Evolutionary conservation across 2,888 invertebrate species (phyloP).

Genomic region (Fragum sueziense): DNA sequence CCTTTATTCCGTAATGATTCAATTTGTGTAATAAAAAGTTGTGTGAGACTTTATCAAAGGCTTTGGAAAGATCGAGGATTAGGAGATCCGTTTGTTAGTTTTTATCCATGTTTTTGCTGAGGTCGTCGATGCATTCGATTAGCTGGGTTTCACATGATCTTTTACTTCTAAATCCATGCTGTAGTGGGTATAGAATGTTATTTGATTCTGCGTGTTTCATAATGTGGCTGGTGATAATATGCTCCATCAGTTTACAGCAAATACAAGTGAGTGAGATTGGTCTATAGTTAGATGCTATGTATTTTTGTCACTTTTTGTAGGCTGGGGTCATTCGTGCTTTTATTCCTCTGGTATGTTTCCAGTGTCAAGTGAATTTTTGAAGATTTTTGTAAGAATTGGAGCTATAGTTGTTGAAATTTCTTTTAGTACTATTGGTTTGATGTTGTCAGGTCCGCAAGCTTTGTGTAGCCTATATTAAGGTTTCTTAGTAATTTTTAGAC

Average conservation of each 20-base stretch:
- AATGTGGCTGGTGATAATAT: constrained; percentile 6
- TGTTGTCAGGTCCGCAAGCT: too few relatives aligned
- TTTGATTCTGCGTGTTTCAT: constrained; percentile 18
- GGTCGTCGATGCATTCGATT: too few relatives aligned
- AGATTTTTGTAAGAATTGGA: constrained; percentile 2
- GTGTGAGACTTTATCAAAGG: too few relatives aligned
- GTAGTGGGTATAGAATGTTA: constrained; percentile 16
- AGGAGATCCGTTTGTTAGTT: constrained; percentile 6
- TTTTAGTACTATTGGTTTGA: not conserved
- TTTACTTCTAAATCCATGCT: too few relatives aligned
- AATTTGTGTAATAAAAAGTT: too few relatives aligned
- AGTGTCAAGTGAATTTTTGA: not conserved
- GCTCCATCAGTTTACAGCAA: constrained; percentile 13
- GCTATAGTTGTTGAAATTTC: not conserved
- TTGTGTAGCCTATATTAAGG: not conserved
- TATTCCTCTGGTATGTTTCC: constrained; percentile 9
- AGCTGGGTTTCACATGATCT: too few relatives aligned
- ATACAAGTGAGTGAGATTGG: too few relatives aligned
- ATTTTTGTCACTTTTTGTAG: constrained; percentile 14
- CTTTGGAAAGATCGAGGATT: constrained; percentile 3
- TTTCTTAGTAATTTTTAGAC: too few relatives aligned
- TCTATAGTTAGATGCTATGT: too few relatives aligned
- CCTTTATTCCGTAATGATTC: too few relatives aligned
- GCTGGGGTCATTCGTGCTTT: not conserved
- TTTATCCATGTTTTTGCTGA: constrained; percentile 6